Evolutionary conservation across 1,140 invertebrate genomes (phyloP).

Genomic region (Lysiphlebus fabarum): DNA sequence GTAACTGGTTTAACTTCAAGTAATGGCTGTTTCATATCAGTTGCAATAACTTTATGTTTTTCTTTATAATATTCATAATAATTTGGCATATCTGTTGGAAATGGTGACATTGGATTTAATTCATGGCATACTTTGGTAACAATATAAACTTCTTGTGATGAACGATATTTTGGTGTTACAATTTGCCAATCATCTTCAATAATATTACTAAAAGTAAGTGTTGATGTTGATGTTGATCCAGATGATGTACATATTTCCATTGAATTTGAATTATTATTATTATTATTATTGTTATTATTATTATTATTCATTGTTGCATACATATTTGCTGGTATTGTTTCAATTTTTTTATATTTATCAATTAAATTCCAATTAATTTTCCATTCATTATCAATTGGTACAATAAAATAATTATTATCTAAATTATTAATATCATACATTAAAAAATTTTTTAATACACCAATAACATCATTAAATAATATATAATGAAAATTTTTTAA

Average conservation of each 20-base stretch:
- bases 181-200: conserved; percentile 41
- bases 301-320: neutral
- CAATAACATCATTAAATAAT: conserved; percentile 70
- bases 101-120: conserved; percentile 73
- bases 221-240: neutral
- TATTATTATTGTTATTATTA: neutral
- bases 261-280: too few species aligned
- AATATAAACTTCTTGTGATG: conserved; percentile 60
- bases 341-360: conserved; percentile 36
- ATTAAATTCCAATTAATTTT: conserved; percentile 68
- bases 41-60: conserved; percentile 74
- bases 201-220: conserved; percentile 18
- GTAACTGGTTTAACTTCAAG: conserved; percentile 87
- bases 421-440: conserved; percentile 63
- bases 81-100: conserved; percentile 75
- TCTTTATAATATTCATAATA: conserved; percentile 79
- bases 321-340: too few species aligned
- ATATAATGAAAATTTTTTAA: conserved; percentile 61
- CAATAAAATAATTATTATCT: conserved; percentile 72
- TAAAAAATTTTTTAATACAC: conserved; percentile 75
- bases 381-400: conserved; percentile 58
- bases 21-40: conserved; percentile 74
- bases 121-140: conserved; percentile 81
- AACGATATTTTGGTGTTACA: conserved; percentile 42
- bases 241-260: too few species aligned